A percentile compares a stretch with the other conserved stretches of the same genome.
These are phyloP conservation scores for Delichon dasypus DNA, from an alignment of 2,797 vertebrate genomes.

Conservation along the genomic window DNA sequence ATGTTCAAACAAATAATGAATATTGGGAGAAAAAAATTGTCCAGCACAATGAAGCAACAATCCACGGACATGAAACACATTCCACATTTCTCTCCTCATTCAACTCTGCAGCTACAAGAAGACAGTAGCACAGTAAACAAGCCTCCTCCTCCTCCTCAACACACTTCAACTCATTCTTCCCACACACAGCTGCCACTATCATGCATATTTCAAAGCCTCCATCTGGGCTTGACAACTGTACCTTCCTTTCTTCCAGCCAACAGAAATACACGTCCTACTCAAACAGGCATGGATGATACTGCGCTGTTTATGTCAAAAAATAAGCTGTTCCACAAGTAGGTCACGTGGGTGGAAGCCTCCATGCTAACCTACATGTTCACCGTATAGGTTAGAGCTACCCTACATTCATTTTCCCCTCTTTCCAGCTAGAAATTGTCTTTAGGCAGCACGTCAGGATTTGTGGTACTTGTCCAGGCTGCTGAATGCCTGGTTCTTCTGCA, in stretches of 20 bases:
- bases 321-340: conserved; percentile 57
- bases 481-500: conserved; percentile 31
- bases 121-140: conserved; percentile 67
- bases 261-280: conserved; percentile 75
- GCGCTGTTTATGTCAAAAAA: conserved; percentile 63
- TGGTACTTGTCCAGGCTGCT: conserved; percentile 14
- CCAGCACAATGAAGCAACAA: conserved; percentile 24
- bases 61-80: conserved; percentile 3
- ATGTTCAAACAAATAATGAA: conserved; percentile 14
- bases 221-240: conserved; percentile 80
- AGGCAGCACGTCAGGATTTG: background rate
- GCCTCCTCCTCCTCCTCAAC: conserved; percentile 73
- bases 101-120: conserved; percentile 66
- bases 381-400: background rate
- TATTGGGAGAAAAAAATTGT: background rate
- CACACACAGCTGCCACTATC: conserved; percentile 80
- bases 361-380: conserved; percentile 45
- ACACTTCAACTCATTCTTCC: conserved; percentile 77
- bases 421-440: background rate
- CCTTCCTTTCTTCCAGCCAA: conserved; percentile 76
- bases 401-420: background rate
- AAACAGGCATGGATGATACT: conserved; percentile 60
- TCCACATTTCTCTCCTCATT: conserved; percentile 64
- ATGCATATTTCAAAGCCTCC: conserved; percentile 79
- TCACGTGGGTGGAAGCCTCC: conserved; percentile 34